phyloP scores from a whole-genome alignment of 1,140 invertebrate genomes.

The Glomeris maerens region DNA sequence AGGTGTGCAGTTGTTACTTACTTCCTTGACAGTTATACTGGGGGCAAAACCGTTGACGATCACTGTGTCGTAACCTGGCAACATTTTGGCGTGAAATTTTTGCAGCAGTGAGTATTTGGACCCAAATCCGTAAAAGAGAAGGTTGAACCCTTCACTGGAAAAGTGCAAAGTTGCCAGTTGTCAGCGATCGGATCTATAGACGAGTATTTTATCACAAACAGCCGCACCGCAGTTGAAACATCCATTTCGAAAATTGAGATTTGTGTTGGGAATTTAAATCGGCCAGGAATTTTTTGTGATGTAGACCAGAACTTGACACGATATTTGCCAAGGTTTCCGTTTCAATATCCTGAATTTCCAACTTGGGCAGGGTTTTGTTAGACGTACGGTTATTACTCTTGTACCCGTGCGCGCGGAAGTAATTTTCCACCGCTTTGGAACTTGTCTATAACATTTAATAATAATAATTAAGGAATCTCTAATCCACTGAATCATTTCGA shows the following conservation, averaged over 20 bases:
- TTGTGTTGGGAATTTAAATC: conserved; percentile 25
- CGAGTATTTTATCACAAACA: conserved; percentile 1
- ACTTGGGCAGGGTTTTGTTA: conserved; percentile 58
- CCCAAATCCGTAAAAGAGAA: conserved; percentile 74
- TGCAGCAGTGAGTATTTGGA: conserved; percentile 68
- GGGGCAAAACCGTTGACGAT: conserved; percentile 87
- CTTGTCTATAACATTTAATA: no score
- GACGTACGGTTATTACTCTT: conserved; percentile 53
- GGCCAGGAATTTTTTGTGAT: conserved; percentile 25
- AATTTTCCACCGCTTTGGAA: no score
- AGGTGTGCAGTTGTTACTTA: conserved; percentile 23
- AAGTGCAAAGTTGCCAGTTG: conserved; percentile 14
- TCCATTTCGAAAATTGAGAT: conserved; percentile 30
- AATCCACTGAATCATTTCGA: no score
- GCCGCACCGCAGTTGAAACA: conserved; percentile 29
- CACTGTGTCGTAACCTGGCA: conserved; percentile 50
- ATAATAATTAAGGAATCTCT: no score
- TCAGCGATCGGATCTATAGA: conserved; percentile 11
- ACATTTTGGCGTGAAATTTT: conserved; percentile 50
- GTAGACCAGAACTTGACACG: conserved; percentile 22
- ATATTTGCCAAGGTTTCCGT: conserved; percentile 48
- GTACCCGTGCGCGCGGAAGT: conserved; percentile 30
- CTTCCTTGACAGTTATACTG: conserved; percentile 67
- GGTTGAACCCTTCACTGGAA: conserved; percentile 66
- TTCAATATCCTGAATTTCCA: conserved; percentile 54